These are phyloP conservation scores for Remorina albescens DNA, from an alignment of 2,797 vertebrate genomes.

Conservation along the genomic window DNA sequence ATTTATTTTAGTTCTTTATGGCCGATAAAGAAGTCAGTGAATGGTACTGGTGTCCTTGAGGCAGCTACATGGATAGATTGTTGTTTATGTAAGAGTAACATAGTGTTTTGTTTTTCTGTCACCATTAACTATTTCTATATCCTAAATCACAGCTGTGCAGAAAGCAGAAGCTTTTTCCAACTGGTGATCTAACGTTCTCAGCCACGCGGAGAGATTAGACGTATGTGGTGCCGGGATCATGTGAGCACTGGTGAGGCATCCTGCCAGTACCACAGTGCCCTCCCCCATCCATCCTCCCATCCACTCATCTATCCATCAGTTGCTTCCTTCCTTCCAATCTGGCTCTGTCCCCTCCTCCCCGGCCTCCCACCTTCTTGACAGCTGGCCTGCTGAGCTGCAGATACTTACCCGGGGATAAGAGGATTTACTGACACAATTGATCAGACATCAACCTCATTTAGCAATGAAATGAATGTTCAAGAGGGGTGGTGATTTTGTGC, in stretches of 20 bases:
- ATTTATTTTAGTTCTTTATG: constrained; percentile 21
- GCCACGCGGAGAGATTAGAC: constrained; percentile 59
- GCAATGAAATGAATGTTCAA: constrained; percentile 76
- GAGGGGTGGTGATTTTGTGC: constrained; percentile 32
- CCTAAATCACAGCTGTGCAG: constrained; percentile 33
- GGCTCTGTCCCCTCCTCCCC: constrained; percentile 50
- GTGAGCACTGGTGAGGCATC: constrained; percentile 38
- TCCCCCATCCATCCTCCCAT: constrained; percentile 34
- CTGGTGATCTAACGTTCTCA: constrained; percentile 61
- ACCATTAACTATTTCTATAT: constrained; percentile 19
- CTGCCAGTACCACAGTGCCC: constrained; percentile 26
- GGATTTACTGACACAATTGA: constrained; percentile 86
- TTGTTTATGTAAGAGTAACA: constrained; percentile 30
- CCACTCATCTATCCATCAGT: constrained; percentile 38
- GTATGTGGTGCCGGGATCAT: constrained; percentile 51
- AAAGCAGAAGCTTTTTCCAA: constrained; percentile 35
- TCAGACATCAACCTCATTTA: constrained; percentile 86
- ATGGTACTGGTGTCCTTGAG: constrained; percentile 20
- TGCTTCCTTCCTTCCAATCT: constrained; percentile 43
- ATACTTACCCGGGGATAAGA: constrained; percentile 83
- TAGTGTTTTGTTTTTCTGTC: constrained; percentile 20
- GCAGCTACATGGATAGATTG: constrained; percentile 24
- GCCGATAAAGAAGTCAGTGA: neutral
- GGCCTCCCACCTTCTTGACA: constrained; percentile 83
- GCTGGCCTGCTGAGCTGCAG: constrained; percentile 82